Base-by-base conservation (phyloP, 2,888 invertebrate genomes). In the Choreutis nemorana region DNA sequence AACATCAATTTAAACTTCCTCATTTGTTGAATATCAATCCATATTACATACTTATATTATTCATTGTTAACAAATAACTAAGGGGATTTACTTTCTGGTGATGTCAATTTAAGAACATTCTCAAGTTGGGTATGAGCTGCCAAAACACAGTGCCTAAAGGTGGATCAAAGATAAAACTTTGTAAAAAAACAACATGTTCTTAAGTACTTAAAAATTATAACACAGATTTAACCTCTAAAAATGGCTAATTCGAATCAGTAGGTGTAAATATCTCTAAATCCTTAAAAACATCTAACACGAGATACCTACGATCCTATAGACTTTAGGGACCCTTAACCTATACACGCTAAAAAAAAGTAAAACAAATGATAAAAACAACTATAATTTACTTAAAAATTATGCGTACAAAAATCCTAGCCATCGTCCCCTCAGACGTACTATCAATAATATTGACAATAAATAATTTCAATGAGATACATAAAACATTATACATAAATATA, bases 381-480 rank as follows among this genome's bases (percentile, higher is more conserved):
- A 67, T 73, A 77, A 75, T 71, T 73, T 72, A 75, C 75, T 75
- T 75, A 75, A 48, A 66, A 57, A 70, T 72, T 71, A 77, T 68
- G 73, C 75, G 66, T 75, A 73, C 63, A 77, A 77, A 72, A 72
- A 58, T 52, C 56, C 55, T 70, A 70, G 61, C 59, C 58, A 40
- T 61, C 66, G 40, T 51, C 52, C 52, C 52, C 59, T 60, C 13
- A 59, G 51, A 55, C 61, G 55, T 56, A 50, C 50, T 56, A 60
- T 60, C 58, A 50, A 63, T 14, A 59, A 56, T 42, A 61, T 58
- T 57, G 50, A 55, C 62, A 60, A 58, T 67, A 71, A 75, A 72
- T 73, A 70, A 68, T 66, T 67, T 67, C 61, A 57, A 62, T 67
- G 59, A 55, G 57, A 72, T 70, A 75, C 68, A 67, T 67, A 66